A percentile compares a stretch with the other conserved stretches of the same genome.
Evolutionary conservation across 2,797 vertebrate genomes (phyloP).

Genomic region (Dendrocincla fuliginosa): DNA sequence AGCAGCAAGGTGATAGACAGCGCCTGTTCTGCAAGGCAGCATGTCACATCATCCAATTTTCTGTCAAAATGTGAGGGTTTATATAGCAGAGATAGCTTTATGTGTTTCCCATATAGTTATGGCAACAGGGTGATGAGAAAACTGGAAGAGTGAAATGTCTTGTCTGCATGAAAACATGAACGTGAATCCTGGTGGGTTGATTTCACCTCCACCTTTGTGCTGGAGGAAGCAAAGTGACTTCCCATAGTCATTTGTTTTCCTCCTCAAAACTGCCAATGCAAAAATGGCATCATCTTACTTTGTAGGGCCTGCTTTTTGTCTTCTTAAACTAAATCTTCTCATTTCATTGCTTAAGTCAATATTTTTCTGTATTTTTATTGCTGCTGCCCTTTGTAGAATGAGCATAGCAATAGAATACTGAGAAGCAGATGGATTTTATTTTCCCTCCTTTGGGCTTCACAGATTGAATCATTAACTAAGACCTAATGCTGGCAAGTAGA

Average conservation of each 20-base stretch:
- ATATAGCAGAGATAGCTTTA: conserved; percentile 27
- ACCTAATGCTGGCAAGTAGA: not conserved
- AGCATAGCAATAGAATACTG: not conserved
- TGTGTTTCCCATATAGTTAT: conserved; percentile 10
- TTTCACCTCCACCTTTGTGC: not conserved
- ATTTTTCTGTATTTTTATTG: not conserved
- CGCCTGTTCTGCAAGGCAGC: conserved; percentile 12
- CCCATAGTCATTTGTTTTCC: not conserved
- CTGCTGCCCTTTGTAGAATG: not conserved
- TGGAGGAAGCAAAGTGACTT: not conserved
- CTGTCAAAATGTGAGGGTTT: conserved; percentile 49
- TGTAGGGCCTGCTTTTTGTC: not conserved
- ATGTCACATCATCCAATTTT: conserved; percentile 54
- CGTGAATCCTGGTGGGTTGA: not conserved
- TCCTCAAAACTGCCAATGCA: not conserved
- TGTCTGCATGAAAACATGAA: not conserved
- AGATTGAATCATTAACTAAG: not conserved
- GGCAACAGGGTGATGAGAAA: not conserved
- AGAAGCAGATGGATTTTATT: not conserved
- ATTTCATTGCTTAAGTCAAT: not conserved
- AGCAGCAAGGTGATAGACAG: conserved; percentile 64
- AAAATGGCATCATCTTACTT: not conserved
- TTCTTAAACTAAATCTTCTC: not conserved
- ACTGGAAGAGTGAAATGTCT: not conserved
- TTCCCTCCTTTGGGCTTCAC: not conserved